Evolutionary conservation across 2,113 vertebrate species (phyloP).

Genomic region (Thermophis baileyi): DNA sequence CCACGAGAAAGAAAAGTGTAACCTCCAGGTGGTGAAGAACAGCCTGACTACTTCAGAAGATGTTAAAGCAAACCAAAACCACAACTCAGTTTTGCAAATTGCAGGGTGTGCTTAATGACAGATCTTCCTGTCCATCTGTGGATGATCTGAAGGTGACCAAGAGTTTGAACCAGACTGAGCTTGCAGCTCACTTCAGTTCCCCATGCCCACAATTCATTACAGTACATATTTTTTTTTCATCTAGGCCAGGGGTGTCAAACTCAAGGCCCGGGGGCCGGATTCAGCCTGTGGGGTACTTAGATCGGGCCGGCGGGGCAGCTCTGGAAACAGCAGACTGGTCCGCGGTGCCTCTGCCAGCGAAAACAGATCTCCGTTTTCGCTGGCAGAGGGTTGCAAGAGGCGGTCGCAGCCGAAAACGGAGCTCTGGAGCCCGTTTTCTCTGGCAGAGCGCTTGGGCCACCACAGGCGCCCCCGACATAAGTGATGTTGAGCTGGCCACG

Average conservation of each 20-base stretch:
- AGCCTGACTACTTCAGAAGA: background rate
- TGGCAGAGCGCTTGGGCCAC: no score
- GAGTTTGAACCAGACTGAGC: background rate
- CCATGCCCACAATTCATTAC: background rate
- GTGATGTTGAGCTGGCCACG: no score
- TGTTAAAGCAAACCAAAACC: constrained; percentile 35
- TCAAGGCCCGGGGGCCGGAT: rapidly evolving
- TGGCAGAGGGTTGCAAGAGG: no score
- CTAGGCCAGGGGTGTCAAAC: background rate
- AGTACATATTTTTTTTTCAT: background rate
- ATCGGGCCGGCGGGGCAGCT: no score
- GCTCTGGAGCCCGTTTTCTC: no score
- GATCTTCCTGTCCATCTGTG: background rate
- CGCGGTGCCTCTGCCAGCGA: no score
- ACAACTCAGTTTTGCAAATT: background rate
- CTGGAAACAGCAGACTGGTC: no score
- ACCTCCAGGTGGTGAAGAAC: no score
- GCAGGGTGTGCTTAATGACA: background rate
- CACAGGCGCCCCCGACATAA: no score
- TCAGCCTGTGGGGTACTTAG: no score
- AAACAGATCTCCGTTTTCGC: no score
- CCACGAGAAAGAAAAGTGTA: background rate
- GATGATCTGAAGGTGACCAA: background rate
- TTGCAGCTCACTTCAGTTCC: background rate
- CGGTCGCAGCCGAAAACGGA: no score